Evolutionary conservation across 1,140 invertebrate genomes (phyloP).

Genomic region (Pararge aegeria): DNA sequence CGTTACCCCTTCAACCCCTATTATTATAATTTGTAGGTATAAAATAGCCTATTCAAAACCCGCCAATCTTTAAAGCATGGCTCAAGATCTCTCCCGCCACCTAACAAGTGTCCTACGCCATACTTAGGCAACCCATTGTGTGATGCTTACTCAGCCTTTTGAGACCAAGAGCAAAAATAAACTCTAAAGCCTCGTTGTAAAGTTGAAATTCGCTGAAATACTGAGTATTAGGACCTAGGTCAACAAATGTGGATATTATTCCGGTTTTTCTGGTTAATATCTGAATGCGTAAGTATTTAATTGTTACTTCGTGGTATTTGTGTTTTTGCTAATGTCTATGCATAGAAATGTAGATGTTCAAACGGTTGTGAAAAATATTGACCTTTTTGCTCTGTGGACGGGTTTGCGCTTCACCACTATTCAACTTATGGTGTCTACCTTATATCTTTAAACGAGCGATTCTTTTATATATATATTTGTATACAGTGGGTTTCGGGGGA

Average conservation of each 20-base stretch:
- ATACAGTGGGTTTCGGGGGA: too few species aligned
- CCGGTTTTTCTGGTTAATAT: slow-evolving; percentile 17
- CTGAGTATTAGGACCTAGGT: slow-evolving; percentile 25
- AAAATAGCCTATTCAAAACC: neutral
- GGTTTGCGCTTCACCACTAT: neutral
- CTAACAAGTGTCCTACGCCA: slow-evolving; percentile 34
- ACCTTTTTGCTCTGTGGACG: neutral
- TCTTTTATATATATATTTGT: too few species aligned
- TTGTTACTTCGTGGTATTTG: slow-evolving; percentile 7
- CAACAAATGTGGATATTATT: slow-evolving; percentile 24
- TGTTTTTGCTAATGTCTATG: neutral
- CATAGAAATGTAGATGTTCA: neutral
- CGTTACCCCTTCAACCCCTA: neutral
- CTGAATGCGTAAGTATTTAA: slow-evolving; percentile 16
- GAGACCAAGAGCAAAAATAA: slow-evolving; percentile 1
- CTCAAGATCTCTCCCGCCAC: slow-evolving; percentile 22
- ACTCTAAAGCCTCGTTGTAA: neutral
- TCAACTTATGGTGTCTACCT: neutral
- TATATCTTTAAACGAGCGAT: too few species aligned
- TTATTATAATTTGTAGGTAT: neutral
- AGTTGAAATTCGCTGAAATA: slow-evolving; percentile 13
- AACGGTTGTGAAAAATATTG: neutral
- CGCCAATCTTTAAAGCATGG: slow-evolving; percentile 20
- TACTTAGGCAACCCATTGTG: slow-evolving; percentile 34
- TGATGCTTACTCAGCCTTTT: slow-evolving; percentile 28